Conservation (phyloP, 1,140 invertebrate species). For the Temnothorax nylanderi region DNA sequence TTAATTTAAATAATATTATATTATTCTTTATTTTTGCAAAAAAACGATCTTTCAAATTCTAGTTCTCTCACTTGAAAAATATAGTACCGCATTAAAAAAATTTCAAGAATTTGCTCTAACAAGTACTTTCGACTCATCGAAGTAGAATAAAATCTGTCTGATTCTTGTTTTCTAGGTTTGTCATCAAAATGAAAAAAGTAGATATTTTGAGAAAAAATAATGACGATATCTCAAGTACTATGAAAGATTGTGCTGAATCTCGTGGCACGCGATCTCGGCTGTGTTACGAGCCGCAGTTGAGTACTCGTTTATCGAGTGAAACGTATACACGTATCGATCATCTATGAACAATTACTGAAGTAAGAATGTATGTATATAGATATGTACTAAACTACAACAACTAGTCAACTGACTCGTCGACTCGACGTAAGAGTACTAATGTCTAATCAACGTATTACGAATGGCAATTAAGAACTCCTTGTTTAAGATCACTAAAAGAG, state of each 20-base stretch:
- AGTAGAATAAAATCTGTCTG: neutral
- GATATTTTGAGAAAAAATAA: neutral
- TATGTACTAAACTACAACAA: constrained; percentile 73
- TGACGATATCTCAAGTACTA: neutral
- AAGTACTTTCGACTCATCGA: neutral
- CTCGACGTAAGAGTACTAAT: constrained; percentile 65
- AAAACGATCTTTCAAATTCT: neutral
- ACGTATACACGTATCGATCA: constrained; percentile 68
- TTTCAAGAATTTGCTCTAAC: constrained; percentile 9
- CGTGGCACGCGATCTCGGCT: constrained; percentile 54
- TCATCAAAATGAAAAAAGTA: neutral
- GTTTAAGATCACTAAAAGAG: constrained; percentile 65
- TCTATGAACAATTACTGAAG: constrained; percentile 73
- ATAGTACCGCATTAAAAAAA: neutral
- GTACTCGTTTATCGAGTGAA: constrained; percentile 60
- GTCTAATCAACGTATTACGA: constrained; percentile 76
- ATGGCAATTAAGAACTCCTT: constrained; percentile 67
- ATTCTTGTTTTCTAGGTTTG: neutral
- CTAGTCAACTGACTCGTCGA: constrained; percentile 70
- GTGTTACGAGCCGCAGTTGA: constrained; percentile 61
- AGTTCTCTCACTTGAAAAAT: neutral
- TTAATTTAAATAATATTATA: neutral
- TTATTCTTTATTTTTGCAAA: neutral
- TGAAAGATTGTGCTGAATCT: constrained; percentile 19
- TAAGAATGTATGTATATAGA: constrained; percentile 57